Evolutionary conservation across 2,888 invertebrate species (phyloP), one percentile per base, ranked within the genome.

Genomic region (Andrena flavipes): DNA sequence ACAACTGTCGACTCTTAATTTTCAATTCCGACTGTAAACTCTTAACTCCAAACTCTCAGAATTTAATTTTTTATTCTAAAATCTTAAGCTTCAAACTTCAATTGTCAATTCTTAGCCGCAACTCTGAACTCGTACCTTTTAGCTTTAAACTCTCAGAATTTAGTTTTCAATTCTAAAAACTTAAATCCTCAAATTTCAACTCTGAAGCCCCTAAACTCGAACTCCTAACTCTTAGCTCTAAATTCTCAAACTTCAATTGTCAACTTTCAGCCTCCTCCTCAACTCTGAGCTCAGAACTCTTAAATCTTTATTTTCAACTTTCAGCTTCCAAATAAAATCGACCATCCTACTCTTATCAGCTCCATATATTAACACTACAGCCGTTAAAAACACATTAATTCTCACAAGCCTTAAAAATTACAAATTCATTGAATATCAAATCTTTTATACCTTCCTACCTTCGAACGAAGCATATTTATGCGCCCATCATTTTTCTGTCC

Each of bases 401-500:
- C 42, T 16, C 42, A 16, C 42, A 16, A 16, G 42, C 13, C 1
- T 16, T 16, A 5, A 4, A 42, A 42, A 42, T 42, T 42, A 42
- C 42, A 42, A 42, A 42, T 42, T 42, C 42, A 16, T 16, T 16
- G 42, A 42, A 42, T 42, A 16, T 42, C 1, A 51, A 51, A n/a
- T n/a, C 20, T 7, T 2, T 20, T 51, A 20, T 20, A 20, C 1
- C 51, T 20, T 51, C 51, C 20, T 51, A 51, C 20, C 7, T 20
- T 51, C 8, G 2, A 20, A 20, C n/a, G 20, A 8, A 0, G 56
- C 0, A 26, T 56, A 56, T 56, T 10, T 56, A 42, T 42, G 1
- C 42, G 42, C 42, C 16, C 6, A 56, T 29, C 62, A 35, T 63
- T 71, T 42, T 29, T 26, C 13, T 62, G 48, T 76, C 8, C 23